Conservation (phyloP, 2,888 invertebrate species). For the Caenorhabditis afra region DNA sequence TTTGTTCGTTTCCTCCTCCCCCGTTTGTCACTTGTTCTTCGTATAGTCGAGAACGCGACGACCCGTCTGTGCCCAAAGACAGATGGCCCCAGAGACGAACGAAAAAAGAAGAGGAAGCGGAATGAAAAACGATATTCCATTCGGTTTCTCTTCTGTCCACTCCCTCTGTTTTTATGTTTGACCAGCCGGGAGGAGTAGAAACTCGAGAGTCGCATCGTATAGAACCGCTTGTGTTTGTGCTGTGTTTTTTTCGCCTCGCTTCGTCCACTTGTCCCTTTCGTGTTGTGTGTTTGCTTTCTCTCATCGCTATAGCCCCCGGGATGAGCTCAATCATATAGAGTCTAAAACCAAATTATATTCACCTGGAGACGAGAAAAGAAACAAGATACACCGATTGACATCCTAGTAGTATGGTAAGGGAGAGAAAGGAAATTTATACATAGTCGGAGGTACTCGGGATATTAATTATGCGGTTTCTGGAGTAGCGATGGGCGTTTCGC, state of each 20-base stretch:
- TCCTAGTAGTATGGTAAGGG: slow-evolving; percentile 5
- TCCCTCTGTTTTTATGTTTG: slow-evolving; percentile 31
- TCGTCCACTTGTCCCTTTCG: slow-evolving; percentile 7
- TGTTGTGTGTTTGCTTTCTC: slow-evolving; percentile 10
- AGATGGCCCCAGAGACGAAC: slow-evolving; percentile 22
- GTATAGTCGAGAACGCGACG: slow-evolving; percentile 13
- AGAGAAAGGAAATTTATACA: slow-evolving; percentile 31
- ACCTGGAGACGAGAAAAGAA: background rate
- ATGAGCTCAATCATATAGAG: background rate
- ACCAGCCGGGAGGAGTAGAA: slow-evolving; percentile 17
- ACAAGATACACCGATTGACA: slow-evolving; percentile 3
- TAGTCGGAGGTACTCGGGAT: background rate
- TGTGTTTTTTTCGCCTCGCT: slow-evolving; percentile 22
- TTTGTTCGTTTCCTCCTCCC: background rate
- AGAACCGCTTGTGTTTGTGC: slow-evolving; percentile 38
- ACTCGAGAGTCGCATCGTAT: slow-evolving; percentile 37
- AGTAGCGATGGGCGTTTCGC: slow-evolving; percentile 34
- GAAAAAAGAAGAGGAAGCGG: slow-evolving; percentile 6
- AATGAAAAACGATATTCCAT: slow-evolving; percentile 51
- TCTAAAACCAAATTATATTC: background rate
- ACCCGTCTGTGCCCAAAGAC: slow-evolving; percentile 18
- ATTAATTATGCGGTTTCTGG: slow-evolving; percentile 31
- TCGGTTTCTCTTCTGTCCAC: slow-evolving; percentile 1
- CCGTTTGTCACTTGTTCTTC: slow-evolving; percentile 13
- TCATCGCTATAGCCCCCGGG: background rate